phyloP scores from a whole-genome alignment of 1,140 invertebrate species.

The Ericerus pela region DNA sequence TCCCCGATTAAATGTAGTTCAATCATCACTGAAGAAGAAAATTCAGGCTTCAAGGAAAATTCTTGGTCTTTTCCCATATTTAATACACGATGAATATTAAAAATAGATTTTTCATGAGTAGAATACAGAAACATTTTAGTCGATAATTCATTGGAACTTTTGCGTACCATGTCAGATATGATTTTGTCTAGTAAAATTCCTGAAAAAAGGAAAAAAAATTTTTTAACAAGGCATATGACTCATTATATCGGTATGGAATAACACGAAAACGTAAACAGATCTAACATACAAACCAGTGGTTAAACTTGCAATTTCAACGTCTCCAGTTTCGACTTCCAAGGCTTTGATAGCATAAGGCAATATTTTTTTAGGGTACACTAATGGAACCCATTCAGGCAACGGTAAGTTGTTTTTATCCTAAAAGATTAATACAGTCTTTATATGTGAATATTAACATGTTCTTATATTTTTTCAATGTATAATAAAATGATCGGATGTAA shows the following conservation, averaged over 20 bases:
- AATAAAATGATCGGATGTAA: too few species aligned
- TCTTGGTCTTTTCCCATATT: background rate
- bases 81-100: background rate
- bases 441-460: too few species aligned
- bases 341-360: background rate
- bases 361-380: slow-evolving; percentile 1
- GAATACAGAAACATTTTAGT: slow-evolving; percentile 5
- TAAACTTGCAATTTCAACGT: background rate
- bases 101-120: slow-evolving; percentile 1
- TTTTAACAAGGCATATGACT: background rate
- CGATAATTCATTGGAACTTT: background rate
- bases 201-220: background rate
- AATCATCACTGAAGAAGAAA: background rate
- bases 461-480: too few species aligned
- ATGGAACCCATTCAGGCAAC: slow-evolving; percentile 9
- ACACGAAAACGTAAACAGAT: background rate
- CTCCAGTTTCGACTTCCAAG: background rate
- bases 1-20: slow-evolving; percentile 1
- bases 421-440: too few species aligned
- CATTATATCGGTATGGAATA: too few species aligned
- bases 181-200: background rate
- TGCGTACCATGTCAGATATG: background rate
- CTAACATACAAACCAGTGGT: background rate
- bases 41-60: background rate
- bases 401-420: slow-evolving; percentile 2